phyloP scores from a whole-genome alignment of 2,888 invertebrate genomes.

The Idaea straminata region DNA sequence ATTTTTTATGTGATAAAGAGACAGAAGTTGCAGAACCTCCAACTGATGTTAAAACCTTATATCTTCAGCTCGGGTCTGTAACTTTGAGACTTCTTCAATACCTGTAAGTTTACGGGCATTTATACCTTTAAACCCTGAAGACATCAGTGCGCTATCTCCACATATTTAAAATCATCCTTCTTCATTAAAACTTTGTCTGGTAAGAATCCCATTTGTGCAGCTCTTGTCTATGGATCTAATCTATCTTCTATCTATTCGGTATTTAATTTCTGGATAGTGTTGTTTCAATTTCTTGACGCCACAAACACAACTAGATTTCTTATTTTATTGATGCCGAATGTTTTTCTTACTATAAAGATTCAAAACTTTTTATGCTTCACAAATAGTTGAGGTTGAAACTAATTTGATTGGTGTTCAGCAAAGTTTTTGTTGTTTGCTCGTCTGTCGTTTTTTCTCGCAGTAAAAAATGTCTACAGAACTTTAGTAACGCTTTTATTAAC shows the following conservation, averaged over 20 bases:
- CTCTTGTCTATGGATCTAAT: no score
- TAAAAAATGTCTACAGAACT: slow-evolving; percentile 16
- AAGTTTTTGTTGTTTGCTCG: slow-evolving; percentile 25
- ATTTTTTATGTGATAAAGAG: slow-evolving; percentile 7
- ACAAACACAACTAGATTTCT: background rate
- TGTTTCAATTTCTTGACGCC: background rate
- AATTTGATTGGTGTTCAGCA: slow-evolving; percentile 33
- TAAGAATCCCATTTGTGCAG: no score
- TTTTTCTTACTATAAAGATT: slow-evolving; percentile 12
- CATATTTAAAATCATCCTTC: no score
- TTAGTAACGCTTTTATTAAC: slow-evolving; percentile 18
- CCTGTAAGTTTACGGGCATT: no score
- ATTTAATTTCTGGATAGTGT: background rate
- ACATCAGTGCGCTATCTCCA: no score
- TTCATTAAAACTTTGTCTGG: no score
- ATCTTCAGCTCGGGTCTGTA: background rate
- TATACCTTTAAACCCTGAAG: no score
- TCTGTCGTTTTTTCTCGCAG: slow-evolving; percentile 20
- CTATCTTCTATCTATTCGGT: no score
- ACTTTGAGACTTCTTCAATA: background rate
- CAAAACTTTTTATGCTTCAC: slow-evolving; percentile 31
- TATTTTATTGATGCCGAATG: background rate
- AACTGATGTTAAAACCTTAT: background rate
- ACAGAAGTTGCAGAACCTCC: background rate
- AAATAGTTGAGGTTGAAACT: slow-evolving; percentile 33